Base-by-base conservation (phyloP, 2,888 invertebrate genomes). In the Lucinisca nassula region DNA sequence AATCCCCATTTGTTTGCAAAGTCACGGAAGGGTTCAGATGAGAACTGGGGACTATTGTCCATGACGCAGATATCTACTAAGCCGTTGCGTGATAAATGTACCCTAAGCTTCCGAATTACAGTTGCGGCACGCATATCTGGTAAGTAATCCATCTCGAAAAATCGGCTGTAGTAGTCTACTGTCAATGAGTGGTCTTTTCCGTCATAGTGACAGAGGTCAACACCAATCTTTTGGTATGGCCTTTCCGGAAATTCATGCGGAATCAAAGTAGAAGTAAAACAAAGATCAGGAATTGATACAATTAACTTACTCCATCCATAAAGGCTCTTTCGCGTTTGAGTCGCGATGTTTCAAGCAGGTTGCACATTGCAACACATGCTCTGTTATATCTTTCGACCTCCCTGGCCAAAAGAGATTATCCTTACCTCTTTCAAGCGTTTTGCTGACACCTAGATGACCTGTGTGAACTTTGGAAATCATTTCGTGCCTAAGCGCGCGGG, bases 191-290 rank as follows among this genome's bases (percentile, higher is more conserved):
- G 92, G 27, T 91, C 76, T 37, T 79, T 40, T 8, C 67, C 78
- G 27, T 87, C 67, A 12, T 82, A 61, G 0, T 35, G 74, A 75
- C 93, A 93, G 6, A 93, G 45, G 70, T 93, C 92, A 35, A 83
- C 83, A 1, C 84, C 89, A 17, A 93, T 83, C 51, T 86, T 92
- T 27, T 79, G 73, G 80, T 80, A 92, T 35, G 93, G 92, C 21
- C 84, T 77, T 12, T 84, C 55, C 35, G 90, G 88, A 4, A 87
- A 45, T 8, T 89, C 83, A 70, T 85, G 86, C 12, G 70, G 27
- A 1, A 78, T 40, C n/a, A n/a, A n/a, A n/a, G n/a, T n/a, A n/a
- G n/a, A n/a, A n/a, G n/a, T n/a, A n/a, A n/a, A n/a, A n/a, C n/a
- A n/a, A n/a, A n/a, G n/a, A n/a, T n/a, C n/a, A n/a, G n/a, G n/a